phyloP scores from a whole-genome alignment of 2,113 vertebrate species.

The Dinomys branickii region DNA sequence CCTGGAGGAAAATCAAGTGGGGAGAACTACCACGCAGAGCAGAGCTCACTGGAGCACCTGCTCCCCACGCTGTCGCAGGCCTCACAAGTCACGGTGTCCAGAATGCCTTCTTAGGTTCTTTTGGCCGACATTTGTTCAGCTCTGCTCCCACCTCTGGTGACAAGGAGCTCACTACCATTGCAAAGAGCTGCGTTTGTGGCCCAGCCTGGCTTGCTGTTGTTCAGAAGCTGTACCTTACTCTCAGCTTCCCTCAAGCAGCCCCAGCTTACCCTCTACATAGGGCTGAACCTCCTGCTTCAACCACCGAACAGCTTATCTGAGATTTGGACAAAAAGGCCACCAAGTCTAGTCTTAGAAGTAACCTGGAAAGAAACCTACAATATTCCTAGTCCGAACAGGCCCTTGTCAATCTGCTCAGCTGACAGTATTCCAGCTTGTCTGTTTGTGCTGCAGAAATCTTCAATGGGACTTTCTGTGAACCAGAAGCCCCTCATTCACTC shows the following conservation, averaged over 20 bases:
- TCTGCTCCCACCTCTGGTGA: background rate
- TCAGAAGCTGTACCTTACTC: background rate
- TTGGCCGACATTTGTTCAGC: background rate
- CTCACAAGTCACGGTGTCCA: background rate
- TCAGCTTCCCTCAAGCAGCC: background rate
- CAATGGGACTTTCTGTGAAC: conserved; percentile 10
- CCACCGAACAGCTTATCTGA: background rate
- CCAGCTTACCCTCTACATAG: background rate
- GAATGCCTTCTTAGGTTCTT: background rate
- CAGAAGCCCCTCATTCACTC: no score
- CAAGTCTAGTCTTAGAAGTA: background rate
- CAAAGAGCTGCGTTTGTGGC: background rate
- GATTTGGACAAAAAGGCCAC: background rate
- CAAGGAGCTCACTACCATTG: background rate
- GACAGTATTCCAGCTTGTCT: background rate
- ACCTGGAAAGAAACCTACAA: background rate
- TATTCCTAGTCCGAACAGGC: background rate
- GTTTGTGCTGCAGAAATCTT: background rate
- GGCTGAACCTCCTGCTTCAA: background rate
- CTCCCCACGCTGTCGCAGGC: background rate
- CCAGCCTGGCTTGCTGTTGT: background rate
- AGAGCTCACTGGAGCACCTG: background rate
- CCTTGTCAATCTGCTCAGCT: background rate
- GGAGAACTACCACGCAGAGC: background rate
- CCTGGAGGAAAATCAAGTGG: background rate